phyloP scores from a whole-genome alignment of 2,888 invertebrate genomes.

The Ennomos erosarius region DNA sequence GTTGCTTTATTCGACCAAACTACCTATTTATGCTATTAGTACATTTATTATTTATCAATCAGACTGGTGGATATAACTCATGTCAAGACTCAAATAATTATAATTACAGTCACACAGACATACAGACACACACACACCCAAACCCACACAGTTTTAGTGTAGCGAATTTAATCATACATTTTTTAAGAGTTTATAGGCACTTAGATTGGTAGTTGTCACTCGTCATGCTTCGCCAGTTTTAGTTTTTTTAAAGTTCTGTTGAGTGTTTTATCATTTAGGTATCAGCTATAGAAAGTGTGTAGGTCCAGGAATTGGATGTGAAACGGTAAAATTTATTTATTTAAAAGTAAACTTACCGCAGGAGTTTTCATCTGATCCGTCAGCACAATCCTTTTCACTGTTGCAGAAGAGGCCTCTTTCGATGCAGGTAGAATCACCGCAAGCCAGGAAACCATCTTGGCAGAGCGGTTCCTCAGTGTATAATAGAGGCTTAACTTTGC shows the following conservation, averaged over 20 bases:
- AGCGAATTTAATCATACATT: no score
- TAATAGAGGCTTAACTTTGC: slow-evolving; percentile 93
- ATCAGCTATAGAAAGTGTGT: background rate
- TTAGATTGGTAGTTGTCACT: slow-evolving; percentile 59
- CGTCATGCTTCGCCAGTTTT: slow-evolving; percentile 63
- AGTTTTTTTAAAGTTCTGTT: slow-evolving; percentile 60
- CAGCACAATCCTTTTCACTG: slow-evolving; percentile 94
- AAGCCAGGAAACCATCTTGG: slow-evolving; percentile 93
- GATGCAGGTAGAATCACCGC: slow-evolving; percentile 94
- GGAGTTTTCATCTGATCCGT: slow-evolving; percentile 95
- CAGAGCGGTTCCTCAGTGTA: slow-evolving; percentile 96
- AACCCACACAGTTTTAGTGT: no score
- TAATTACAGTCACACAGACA: slow-evolving; percentile 51
- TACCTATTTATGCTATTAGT: background rate
- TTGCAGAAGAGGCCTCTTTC: slow-evolving; percentile 97
- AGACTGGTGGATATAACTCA: slow-evolving; percentile 41
- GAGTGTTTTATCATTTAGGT: slow-evolving; percentile 14
- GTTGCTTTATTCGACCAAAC: background rate
- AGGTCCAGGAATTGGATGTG: no score
- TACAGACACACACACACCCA: no score
- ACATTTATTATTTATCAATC: slow-evolving; percentile 1
- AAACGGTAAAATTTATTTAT: slow-evolving; percentile 4
- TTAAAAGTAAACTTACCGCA: slow-evolving; percentile 93
- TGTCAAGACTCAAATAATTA: slow-evolving; percentile 45
- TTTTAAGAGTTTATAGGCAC: no score